Conservation (phyloP, 1,140 invertebrate genomes). For the Drosophila murphyi region DNA sequence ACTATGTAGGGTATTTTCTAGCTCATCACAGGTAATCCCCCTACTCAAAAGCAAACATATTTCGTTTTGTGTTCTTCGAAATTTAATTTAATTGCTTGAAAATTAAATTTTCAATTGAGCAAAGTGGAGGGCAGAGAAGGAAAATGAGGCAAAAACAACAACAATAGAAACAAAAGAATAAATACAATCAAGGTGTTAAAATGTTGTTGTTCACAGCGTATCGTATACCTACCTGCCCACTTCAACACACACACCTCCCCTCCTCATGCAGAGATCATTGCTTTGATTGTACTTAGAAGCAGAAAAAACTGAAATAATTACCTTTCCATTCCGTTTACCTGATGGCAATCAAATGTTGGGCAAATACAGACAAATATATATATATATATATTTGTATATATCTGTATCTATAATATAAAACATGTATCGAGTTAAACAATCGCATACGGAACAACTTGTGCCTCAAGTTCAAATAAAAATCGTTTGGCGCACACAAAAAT, state of each 20-base stretch:
- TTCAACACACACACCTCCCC: neutral
- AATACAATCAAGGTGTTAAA: constrained; percentile 35
- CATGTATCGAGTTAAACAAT: constrained; percentile 39
- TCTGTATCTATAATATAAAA: constrained; percentile 28
- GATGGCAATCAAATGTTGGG: constrained; percentile 62
- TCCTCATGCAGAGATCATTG: constrained; percentile 23
- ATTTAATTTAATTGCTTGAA: constrained; percentile 73
- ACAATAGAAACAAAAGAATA: constrained; percentile 26
- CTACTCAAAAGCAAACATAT: neutral
- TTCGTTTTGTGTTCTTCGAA: constrained; percentile 66
- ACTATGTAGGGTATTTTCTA: neutral
- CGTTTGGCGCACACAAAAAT: constrained; percentile 58
- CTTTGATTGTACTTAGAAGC: constrained; percentile 48
- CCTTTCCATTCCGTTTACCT: constrained; percentile 9
- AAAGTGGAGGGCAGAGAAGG: constrained; percentile 31
- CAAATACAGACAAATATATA: constrained; percentile 37
- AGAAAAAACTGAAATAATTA: constrained; percentile 42
- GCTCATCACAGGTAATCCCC: neutral
- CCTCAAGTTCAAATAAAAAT: constrained; percentile 81
- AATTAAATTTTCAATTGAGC: constrained; percentile 75
- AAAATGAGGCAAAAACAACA: constrained; percentile 24
- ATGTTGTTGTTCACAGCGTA: constrained; percentile 23
- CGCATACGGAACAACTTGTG: constrained; percentile 8
- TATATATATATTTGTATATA: neutral
- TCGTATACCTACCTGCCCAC: constrained; percentile 9